Evolutionary conservation across 2,797 vertebrate genomes (phyloP).

Genomic region (Trachops cirrhosus): DNA sequence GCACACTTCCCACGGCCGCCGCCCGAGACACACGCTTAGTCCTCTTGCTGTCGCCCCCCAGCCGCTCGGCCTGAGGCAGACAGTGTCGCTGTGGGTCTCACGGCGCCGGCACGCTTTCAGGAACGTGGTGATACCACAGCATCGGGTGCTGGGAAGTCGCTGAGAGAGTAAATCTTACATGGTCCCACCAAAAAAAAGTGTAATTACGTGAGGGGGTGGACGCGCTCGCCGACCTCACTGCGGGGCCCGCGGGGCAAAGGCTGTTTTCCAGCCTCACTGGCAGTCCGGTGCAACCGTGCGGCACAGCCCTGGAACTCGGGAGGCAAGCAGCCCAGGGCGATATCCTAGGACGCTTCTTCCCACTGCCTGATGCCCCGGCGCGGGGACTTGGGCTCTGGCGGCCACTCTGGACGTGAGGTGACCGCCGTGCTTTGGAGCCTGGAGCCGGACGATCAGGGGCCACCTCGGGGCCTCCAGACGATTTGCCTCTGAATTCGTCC

Average conservation of each 20-base stretch:
- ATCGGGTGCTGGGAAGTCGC: neutral
- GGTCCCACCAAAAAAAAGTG: no score
- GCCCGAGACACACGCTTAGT: neutral
- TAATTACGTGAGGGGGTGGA: no score
- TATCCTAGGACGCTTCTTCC: neutral
- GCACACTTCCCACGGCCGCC: neutral
- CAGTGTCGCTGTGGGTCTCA: neutral
- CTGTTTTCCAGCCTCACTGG: neutral
- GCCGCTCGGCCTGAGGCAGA: neutral
- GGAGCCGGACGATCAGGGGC: neutral
- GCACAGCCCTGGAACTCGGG: neutral
- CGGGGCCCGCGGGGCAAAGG: neutral
- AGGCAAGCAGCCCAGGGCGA: neutral
- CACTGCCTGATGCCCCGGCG: neutral
- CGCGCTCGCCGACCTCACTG: no score
- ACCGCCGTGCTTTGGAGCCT: neutral
- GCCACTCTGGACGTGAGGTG: neutral
- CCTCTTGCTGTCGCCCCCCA: neutral
- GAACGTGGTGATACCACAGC: neutral
- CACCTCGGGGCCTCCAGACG: neutral
- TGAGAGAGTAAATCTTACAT: no score
- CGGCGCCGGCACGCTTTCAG: neutral
- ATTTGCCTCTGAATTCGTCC: neutral
- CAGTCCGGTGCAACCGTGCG: neutral
- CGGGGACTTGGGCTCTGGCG: neutral